A percentile compares a stretch with the other conserved stretches of the same genome.
Evolutionary conservation across 2,888 invertebrate genomes (phyloP).

Genomic region (Thera obeliscata): DNA sequence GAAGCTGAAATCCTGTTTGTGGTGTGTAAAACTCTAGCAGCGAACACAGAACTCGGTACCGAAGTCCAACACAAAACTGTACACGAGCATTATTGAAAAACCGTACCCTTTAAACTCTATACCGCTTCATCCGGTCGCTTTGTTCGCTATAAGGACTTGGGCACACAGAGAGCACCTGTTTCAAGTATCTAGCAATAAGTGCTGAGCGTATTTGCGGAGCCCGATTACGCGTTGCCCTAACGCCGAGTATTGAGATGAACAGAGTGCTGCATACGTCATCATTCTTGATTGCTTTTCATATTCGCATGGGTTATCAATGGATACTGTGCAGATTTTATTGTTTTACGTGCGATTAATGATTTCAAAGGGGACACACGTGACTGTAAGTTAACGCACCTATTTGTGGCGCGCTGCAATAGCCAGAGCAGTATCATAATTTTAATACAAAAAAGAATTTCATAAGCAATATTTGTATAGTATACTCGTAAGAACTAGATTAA

Average conservation of each 20-base stretch:
- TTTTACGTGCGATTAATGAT: slow-evolving; percentile 13
- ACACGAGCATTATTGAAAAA: slow-evolving; percentile 42
- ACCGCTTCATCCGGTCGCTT: slow-evolving; percentile 64
- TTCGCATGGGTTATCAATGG: slow-evolving; percentile 28
- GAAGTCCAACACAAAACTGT: slow-evolving; percentile 42
- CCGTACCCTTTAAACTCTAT: slow-evolving; percentile 55
- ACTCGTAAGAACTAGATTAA: too few species aligned
- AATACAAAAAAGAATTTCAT: too few species aligned
- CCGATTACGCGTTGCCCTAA: slow-evolving; percentile 70
- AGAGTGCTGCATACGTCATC: slow-evolving; percentile 37
- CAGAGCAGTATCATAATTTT: too few species aligned
- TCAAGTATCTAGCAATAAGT: slow-evolving; percentile 74
- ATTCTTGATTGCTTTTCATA: slow-evolving; percentile 33
- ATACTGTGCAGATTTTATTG: slow-evolving; percentile 26
- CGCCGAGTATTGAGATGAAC: slow-evolving; percentile 53
- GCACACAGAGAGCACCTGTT: slow-evolving; percentile 73
- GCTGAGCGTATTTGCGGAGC: slow-evolving; percentile 79
- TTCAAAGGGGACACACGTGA: slow-evolving; percentile 5
- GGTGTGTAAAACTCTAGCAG: slow-evolving; percentile 16
- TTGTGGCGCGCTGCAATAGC: neutral
- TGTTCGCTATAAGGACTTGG: slow-evolving; percentile 70
- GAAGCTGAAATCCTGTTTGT: neutral
- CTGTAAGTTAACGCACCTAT: slow-evolving; percentile 6
- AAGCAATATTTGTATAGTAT: too few species aligned
- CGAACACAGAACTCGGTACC: slow-evolving; percentile 21